Conservation (phyloP, 2,888 invertebrate genomes). For the Tenthredo distinguenda region DNA sequence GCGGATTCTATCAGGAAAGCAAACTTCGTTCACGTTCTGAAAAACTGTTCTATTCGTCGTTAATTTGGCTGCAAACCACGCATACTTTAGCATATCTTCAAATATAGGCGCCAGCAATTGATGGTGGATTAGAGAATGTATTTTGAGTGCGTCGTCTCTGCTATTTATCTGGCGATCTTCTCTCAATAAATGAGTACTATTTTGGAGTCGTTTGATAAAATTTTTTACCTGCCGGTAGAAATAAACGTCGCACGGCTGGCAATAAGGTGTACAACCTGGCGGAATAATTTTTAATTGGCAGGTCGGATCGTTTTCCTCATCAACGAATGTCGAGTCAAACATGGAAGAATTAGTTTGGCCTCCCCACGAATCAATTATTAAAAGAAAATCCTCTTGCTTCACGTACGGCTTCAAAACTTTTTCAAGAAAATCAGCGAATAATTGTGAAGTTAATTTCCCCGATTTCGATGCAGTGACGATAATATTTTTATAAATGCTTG, state of each 20-base stretch:
- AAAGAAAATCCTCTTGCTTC: slow-evolving; percentile 50
- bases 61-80: slow-evolving; percentile 59
- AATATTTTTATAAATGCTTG: slow-evolving; percentile 55
- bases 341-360: slow-evolving; percentile 53
- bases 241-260: slow-evolving; percentile 59
- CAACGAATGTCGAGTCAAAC: slow-evolving; percentile 47
- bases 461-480: slow-evolving; percentile 57
- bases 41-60: slow-evolving; percentile 54
- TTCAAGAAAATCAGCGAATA: slow-evolving; percentile 55
- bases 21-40: slow-evolving; percentile 57
- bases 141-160: slow-evolving; percentile 61
- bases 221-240: slow-evolving; percentile 59
- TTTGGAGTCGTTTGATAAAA: slow-evolving; percentile 58
- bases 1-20: slow-evolving; percentile 55
- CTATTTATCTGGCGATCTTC: slow-evolving; percentile 56
- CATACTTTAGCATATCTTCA: slow-evolving; percentile 57
- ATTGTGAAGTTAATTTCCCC: slow-evolving; percentile 57
- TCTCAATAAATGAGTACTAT: slow-evolving; percentile 55
- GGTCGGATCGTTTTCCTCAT: slow-evolving; percentile 52
- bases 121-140: slow-evolving; percentile 60
- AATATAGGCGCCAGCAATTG: slow-evolving; percentile 59
- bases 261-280: slow-evolving; percentile 57
- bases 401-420: slow-evolving; percentile 53
- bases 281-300: slow-evolving; percentile 55
- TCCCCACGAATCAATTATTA: slow-evolving; percentile 56